A percentile compares a stretch with the other conserved stretches of the same genome.
These are phyloP conservation scores for Bolinopsis microptera DNA, from an alignment of 37 sponge, comb jelly and placozoan genomes.

Conservation along the genomic window DNA sequence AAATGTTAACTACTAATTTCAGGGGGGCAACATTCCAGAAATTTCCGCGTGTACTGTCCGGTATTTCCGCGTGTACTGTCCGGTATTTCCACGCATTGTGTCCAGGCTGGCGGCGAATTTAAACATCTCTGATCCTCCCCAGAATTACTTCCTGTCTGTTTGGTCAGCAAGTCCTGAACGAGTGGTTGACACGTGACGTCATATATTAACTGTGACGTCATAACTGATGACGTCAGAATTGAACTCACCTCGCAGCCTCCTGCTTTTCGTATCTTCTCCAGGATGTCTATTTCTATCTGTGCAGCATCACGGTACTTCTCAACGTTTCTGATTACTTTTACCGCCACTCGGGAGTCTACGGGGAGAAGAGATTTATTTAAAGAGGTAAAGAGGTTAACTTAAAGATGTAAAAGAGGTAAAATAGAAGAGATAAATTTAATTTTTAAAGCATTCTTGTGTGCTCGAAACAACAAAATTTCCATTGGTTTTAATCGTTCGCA, in stretches of 20 bases:
- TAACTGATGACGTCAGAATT: neutral
- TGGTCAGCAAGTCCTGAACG: neutral
- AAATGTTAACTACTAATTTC: neutral
- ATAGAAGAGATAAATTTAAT: too few species aligned
- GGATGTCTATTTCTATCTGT: constrained; percentile 90
- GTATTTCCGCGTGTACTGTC: neutral
- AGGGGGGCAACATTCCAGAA: neutral
- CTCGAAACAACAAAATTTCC: too few species aligned
- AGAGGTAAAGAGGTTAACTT: neutral
- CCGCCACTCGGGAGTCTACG: constrained; percentile 73
- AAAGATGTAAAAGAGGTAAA: neutral
- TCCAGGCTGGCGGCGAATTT: neutral
- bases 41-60: neutral
- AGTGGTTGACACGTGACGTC: neutral
- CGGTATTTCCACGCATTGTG: neutral
- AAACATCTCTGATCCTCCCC: neutral
- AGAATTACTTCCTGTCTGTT: neutral
- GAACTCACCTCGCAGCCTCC: constrained; percentile 49
- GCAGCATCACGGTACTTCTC: constrained; percentile 93
- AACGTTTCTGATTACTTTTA: constrained; percentile 95
- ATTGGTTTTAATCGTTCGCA: too few species aligned
- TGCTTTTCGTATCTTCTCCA: constrained; percentile 67
- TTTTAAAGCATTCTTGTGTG: too few species aligned
- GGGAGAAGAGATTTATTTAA: neutral
- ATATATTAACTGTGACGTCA: too few species aligned